Evolutionary conservation across 2,113 vertebrate genomes (phyloP), one percentile per base, ranked within the genome.

Genomic region (Tamias sibiricus): DNA sequence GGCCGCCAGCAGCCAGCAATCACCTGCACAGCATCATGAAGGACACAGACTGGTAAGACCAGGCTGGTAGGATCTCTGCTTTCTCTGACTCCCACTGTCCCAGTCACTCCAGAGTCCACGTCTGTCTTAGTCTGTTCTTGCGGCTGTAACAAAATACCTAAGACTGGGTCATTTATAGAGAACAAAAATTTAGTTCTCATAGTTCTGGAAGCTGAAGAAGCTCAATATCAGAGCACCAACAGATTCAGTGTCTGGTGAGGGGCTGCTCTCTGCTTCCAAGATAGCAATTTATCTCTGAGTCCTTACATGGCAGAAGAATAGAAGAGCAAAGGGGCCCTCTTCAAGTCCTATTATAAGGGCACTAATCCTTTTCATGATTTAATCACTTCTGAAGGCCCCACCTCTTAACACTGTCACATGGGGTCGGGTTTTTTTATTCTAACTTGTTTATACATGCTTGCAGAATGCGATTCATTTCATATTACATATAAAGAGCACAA

Each of bases 1-100:
- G 79, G 98, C 99, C 12, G 98, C 99, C 72, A 99, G 96, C 11
- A 99, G 98, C 98, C 99, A 99, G 71, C 99, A 99, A 62, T 99
- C 98, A 92, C 99, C 99, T 99, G 81, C 3, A 4, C 9, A 13
- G 2, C 4, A 19, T 40, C 47, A 32, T 12, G 49, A 35, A 69
- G n/a, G 2, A 64, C 72, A 88, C 57, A 64, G 13, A 4, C 62
- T 0, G 14, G 49, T 98, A 77, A 93, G 93, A 83, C n/a, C 26
- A 1, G 42, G 68, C 64, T 37, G 26, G 4, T 24, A 26, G 68
- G 49, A 4, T 30, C 80, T 8, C 74, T 5, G 13, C 20, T 2
- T 9, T 30, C 20, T 32, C 37, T 12, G 24, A 30, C 20, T 6
- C 17, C 57, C 32, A 2, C n/a, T 28, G 40, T 24, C 54, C 66